Percentiles rank a stretch among this genome's conserved stretches.
These are phyloP conservation scores for Paramormyrops hopkinsi DNA, from an alignment of 2,797 vertebrate genomes.

Conservation along the genomic window DNA sequence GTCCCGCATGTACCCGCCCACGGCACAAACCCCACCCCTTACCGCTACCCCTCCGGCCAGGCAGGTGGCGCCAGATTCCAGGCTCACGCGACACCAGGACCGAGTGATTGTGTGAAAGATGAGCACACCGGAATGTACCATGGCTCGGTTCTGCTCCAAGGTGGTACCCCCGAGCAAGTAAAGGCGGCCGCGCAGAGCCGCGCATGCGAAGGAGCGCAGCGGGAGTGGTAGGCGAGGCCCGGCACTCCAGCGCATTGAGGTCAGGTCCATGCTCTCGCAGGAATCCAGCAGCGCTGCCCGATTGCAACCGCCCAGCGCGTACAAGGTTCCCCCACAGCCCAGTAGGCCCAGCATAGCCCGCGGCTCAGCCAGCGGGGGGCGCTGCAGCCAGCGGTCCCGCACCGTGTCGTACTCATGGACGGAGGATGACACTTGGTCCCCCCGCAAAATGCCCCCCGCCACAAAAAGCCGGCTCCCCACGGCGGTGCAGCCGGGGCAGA, in stretches of 20 bases:
- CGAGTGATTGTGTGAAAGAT: slow-evolving; percentile 66
- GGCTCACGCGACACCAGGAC: slow-evolving; percentile 64
- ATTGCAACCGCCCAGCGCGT: slow-evolving; percentile 68
- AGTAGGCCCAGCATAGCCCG: slow-evolving; percentile 70
- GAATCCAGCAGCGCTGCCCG: slow-evolving; percentile 62
- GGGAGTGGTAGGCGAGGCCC: slow-evolving; percentile 63
- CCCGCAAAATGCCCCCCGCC: slow-evolving; percentile 65
- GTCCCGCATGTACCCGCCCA: slow-evolving; percentile 71
- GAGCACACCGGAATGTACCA: slow-evolving; percentile 68
- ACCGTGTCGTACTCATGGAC: slow-evolving; percentile 70
- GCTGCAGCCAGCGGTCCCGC: slow-evolving; percentile 63
- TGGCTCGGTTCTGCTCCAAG: slow-evolving; percentile 61
- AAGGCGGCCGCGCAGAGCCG: slow-evolving; percentile 58
- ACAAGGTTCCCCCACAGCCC: slow-evolving; percentile 62
- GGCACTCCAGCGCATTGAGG: slow-evolving; percentile 45
- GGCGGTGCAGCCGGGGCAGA: slow-evolving; percentile 69
- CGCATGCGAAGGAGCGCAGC: slow-evolving; percentile 65
- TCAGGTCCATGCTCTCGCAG: slow-evolving; percentile 63
- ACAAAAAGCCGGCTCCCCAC: slow-evolving; percentile 66
- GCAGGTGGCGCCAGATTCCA: slow-evolving; percentile 67
- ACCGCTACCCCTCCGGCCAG: slow-evolving; percentile 70
- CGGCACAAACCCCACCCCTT: slow-evolving; percentile 67
- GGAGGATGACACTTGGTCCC: slow-evolving; percentile 59
- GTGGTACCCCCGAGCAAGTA: slow-evolving; percentile 73
- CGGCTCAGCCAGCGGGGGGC: slow-evolving; percentile 60